Conservation (phyloP, 2,888 invertebrate species). For the Acronicta aceris region DNA sequence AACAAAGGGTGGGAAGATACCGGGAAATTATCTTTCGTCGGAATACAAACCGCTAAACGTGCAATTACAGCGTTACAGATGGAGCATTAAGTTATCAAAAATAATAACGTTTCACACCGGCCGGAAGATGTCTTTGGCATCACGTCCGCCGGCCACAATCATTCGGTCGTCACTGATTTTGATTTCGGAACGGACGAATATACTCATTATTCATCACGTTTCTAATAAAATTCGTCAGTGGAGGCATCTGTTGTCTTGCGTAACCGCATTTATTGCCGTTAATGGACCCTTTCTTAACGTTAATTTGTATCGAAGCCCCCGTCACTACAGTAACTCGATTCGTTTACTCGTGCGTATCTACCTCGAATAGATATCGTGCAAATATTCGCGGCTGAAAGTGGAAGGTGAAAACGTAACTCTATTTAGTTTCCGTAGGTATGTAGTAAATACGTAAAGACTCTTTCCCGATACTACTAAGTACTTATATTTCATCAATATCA, state of each 20-base stretch:
- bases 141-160: conserved; percentile 81
- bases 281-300: conserved; percentile 80
- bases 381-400: conserved; percentile 31
- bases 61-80: conserved; percentile 87
- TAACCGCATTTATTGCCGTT: conserved; percentile 86
- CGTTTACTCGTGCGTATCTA: conserved; percentile 53
- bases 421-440: conserved; percentile 25
- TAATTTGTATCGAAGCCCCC: conserved; percentile 72
- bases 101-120: conserved; percentile 86
- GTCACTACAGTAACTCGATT: conserved; percentile 63
- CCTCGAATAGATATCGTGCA: conserved; percentile 41
- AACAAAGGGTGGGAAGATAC: conserved; percentile 87
- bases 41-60: conserved; percentile 86
- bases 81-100: conserved; percentile 87
- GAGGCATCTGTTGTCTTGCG: conserved; percentile 82
- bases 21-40: conserved; percentile 86
- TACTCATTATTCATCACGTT: conserved; percentile 80
- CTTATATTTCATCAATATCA: not conserved
- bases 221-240: conserved; percentile 84
- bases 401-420: conserved; percentile 11
- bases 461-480: not conserved
- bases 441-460: no score
- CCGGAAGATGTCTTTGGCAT: conserved; percentile 84
- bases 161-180: conserved; percentile 76
- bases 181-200: conserved; percentile 74